Base-by-base conservation (phyloP, 2,113 vertebrate genomes). In the Myotis lucifugus region DNA sequence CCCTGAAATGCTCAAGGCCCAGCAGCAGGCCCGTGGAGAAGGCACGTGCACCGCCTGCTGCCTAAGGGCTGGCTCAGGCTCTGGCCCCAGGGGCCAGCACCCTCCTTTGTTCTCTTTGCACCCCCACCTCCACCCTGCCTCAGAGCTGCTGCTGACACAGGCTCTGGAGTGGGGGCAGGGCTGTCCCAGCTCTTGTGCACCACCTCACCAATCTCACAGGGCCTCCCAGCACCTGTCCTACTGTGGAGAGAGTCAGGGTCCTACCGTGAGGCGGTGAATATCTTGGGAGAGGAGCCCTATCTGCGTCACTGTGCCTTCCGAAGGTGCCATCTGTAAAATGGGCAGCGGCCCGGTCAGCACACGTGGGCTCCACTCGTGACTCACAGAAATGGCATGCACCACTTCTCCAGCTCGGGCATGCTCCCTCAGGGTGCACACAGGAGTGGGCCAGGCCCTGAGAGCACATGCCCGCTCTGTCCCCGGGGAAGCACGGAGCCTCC, bases 261-360 rank as follows among this genome's bases (percentile, higher is more conserved):
- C 66, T 98, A 99, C 99, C 98, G 99, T 99, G 81, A 99, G 99
- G 94, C 99, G 99, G 97, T 98, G 99, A 98, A 99, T 99, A 98
- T 99, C 99, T 98, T 99, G 98, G 97, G 99, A 99, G 93, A 99
- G 98, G 92, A 99, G 99, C 97, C 99, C 99, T 98, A 99, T 99
- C 98, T 99, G 98, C 96, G 98, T 98, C 96, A 98, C 98, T 85
- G 98, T 98, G 92, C 98, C 99, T 98, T 99, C 99, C 81, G 99
- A 99, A 96, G 98, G 98, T 97, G 97, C 98, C 98, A 99, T 99
- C 99, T 99, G 99, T 95, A 99, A 99, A 98, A 98, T 54, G 98
- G 98, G 97, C 97, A 97, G 97, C 90, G 97, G 91, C 96, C 73
- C 56, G 42, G 95, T 99, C 96, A 99, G 97, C 88, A 88, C 92